A percentile compares a stretch with the other conserved stretches of the same genome.
phyloP scores from a whole-genome alignment of 1,140 invertebrate species.

The Caenorhabditis latens region DNA sequence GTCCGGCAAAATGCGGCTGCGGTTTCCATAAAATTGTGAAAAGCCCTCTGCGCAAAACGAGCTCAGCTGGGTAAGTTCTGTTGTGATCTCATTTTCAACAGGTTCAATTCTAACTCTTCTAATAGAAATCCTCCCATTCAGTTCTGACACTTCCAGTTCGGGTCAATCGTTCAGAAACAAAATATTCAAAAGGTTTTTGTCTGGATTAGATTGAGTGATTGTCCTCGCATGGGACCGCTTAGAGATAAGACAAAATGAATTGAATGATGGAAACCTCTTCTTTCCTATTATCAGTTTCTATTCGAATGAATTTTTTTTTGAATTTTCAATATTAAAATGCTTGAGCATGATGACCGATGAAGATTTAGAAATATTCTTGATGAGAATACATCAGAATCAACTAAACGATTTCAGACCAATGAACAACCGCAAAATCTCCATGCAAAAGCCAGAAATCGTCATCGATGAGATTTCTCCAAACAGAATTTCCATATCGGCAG shows the following conservation, averaged over 20 bases:
- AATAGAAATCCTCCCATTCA: background rate
- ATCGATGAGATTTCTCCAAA: slow-evolving; percentile 74
- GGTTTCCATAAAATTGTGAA: slow-evolving; percentile 72
- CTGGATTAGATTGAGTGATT: background rate
- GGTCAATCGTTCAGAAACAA: slow-evolving; percentile 42
- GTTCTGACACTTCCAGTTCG: slow-evolving; percentile 46
- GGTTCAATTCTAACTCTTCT: background rate
- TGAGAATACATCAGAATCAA: slow-evolving; percentile 1
- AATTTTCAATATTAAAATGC: slow-evolving; percentile 29
- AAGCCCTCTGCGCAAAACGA: slow-evolving; percentile 69
- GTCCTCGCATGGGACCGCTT: slow-evolving; percentile 35
- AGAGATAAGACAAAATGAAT: no score
- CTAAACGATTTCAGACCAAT: slow-evolving; percentile 20
- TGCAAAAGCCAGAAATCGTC: slow-evolving; percentile 76
- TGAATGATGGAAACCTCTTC: slow-evolving; percentile 33
- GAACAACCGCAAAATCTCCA: slow-evolving; percentile 64
- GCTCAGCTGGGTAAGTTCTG: slow-evolving; percentile 70
- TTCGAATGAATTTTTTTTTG: background rate
- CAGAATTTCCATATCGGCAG: slow-evolving; percentile 74
- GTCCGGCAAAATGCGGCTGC: slow-evolving; percentile 62
- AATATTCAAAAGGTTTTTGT: slow-evolving; percentile 45
- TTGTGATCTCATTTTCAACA: background rate
- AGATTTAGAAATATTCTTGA: slow-evolving; percentile 59
- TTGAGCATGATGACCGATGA: slow-evolving; percentile 33
- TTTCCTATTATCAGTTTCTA: slow-evolving; percentile 2